phyloP scores from a whole-genome alignment of 2,113 vertebrate genomes.

The Hemibagrus wyckioides region DNA sequence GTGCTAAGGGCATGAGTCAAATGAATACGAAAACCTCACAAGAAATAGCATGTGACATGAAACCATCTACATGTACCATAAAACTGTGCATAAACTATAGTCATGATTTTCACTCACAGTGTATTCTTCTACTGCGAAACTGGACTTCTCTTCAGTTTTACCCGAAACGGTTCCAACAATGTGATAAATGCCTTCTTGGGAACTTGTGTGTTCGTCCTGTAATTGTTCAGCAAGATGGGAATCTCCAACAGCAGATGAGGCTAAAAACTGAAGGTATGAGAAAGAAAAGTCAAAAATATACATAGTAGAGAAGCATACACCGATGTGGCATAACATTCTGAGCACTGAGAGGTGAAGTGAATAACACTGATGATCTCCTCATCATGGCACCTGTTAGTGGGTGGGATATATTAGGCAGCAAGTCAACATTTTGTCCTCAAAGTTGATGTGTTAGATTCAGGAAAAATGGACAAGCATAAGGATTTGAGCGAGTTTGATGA shows the following conservation, averaged over 20 bases:
- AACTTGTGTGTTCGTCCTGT: conserved; percentile 63
- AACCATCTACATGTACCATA: background rate
- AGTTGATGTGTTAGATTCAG: no score
- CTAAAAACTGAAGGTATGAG: conserved; percentile 73
- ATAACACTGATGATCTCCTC: no score
- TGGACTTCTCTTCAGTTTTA: conserved; percentile 26
- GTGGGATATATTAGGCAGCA: no score
- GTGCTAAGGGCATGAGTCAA: conserved; percentile 56
- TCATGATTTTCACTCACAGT: conserved; percentile 69
- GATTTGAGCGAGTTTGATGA: no score
- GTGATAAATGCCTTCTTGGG: conserved; percentile 66
- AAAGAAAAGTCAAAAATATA: background rate
- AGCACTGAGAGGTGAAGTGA: no score
- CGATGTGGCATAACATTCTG: no score
- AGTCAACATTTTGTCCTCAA: no score
- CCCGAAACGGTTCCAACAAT: conserved; percentile 81
- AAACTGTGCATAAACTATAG: background rate
- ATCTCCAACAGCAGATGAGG: conserved; percentile 66
- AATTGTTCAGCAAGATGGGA: conserved; percentile 58
- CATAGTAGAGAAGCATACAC: background rate
- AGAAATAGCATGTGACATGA: background rate
- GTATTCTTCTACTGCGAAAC: conserved; percentile 74
- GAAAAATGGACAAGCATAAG: no score
- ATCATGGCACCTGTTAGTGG: no score
- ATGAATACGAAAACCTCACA: background rate